phyloP scores from a whole-genome alignment of 2,113 vertebrate species.

The Osmerus eperlanus region DNA sequence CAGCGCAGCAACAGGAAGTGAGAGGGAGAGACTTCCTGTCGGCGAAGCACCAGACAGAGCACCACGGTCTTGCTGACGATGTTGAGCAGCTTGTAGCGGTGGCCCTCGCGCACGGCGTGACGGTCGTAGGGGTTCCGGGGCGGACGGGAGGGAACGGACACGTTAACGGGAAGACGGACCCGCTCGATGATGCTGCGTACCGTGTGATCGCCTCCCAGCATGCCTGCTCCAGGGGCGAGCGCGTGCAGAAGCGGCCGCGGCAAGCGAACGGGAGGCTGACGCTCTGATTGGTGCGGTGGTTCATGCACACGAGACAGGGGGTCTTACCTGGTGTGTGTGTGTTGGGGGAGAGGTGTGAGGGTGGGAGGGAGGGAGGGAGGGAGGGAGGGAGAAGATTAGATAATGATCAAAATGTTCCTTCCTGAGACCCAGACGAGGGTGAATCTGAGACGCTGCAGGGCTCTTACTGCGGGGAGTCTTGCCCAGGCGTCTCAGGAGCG shows the following conservation, averaged over 20 bases:
- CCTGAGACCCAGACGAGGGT: slow-evolving; percentile 27
- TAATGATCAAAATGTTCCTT: too few species aligned
- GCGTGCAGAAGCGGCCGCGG: slow-evolving; percentile 93
- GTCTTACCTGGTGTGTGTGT: slow-evolving; percentile 79
- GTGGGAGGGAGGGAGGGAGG: background rate
- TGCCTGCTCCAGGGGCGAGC: slow-evolving; percentile 91
- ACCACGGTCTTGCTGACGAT: slow-evolving; percentile 98
- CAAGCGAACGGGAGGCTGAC: slow-evolving; percentile 96
- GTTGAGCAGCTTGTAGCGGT: slow-evolving; percentile 96
- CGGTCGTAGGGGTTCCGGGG: slow-evolving; percentile 92
- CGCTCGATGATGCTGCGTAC: slow-evolving; percentile 96
- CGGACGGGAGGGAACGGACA: slow-evolving; percentile 88
- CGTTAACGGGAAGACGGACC: slow-evolving; percentile 92
- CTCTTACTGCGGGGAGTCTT: slow-evolving; percentile 72
- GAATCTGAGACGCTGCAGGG: slow-evolving; percentile 19
- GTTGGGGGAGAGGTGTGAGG: background rate
- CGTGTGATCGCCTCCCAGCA: slow-evolving; percentile 96
- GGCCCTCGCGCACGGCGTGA: slow-evolving; percentile 91
- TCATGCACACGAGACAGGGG: slow-evolving; percentile 96
- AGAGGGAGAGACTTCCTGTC: slow-evolving; percentile 84
- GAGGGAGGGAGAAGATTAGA: background rate
- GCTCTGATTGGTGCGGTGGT: slow-evolving; percentile 98
- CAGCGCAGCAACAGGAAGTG: slow-evolving; percentile 91
- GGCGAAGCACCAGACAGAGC: slow-evolving; percentile 88
- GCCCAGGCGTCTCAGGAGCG: slow-evolving; percentile 86